Base-by-base conservation (phyloP, 1,140 invertebrate species). In the Paralvinella palmiformis region DNA sequence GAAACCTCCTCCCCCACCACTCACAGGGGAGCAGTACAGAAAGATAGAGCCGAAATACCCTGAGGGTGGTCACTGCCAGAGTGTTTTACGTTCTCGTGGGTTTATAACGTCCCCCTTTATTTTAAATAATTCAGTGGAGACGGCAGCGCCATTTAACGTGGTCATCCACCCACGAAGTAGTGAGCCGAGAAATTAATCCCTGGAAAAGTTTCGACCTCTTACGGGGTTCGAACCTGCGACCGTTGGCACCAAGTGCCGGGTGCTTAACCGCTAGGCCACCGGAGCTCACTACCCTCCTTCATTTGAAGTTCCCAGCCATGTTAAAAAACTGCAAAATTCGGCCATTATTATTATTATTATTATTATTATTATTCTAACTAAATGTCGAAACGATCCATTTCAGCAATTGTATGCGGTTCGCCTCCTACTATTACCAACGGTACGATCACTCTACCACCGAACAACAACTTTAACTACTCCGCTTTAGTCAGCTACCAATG, bases 381-480 rank as follows among this genome's bases (percentile, higher is more conserved):
- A 48, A 48, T 3, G 20, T 24, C 45, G 4, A 48, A 48, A 3
- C 27, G 45, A 31, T 56, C 31, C 58, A 5, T 59, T 63, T 22
- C 35, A 63, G 62, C 62, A 20, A 55, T 58, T 24, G 15, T 22
- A 6, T 63, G 62, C 32, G 50, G 29, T 27, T 13, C 45, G 22
- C 64, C 64, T n/a, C 24, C 36, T 22, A 20, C 2, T 5, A 17
- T 59, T 41, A 3, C 7, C 1, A 66, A 66, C 50, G 64, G 59
- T 5, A 53, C 44, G 33, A 33, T 27, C 7, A 31, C 13, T 20
- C 4, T 13, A 22, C 37, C 64, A 2, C 37, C 22, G 13, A 3
- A 10, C 13, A 20, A 10, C 35, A 37, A 55, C 33, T 36, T 32
- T 35, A 31, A 35, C 24, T 66, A 66, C 59, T 20, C 32, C 7